A percentile compares a stretch with the other conserved stretches of the same genome.
Evolutionary conservation across 1,140 invertebrate genomes (phyloP).

Genomic region (Zaprionus nigranus): DNA sequence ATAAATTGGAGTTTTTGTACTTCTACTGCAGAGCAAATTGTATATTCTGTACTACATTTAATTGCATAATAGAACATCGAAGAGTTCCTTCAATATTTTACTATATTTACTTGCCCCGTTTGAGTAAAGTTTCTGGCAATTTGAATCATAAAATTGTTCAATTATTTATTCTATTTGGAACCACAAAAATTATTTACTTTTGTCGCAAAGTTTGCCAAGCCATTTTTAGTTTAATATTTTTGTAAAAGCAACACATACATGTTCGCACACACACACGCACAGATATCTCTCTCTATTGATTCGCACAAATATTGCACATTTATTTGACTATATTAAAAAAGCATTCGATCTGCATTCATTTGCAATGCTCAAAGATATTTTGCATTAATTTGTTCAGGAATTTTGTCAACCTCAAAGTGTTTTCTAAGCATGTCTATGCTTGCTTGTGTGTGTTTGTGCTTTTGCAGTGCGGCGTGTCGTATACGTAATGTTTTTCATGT

Average conservation of each 20-base stretch:
- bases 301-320: not conserved
- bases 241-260: not conserved
- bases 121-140: not conserved
- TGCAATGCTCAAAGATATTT: conserved; percentile 27
- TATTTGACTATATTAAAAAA: conserved; percentile 7
- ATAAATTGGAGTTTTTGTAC: not conserved
- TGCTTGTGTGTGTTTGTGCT: not conserved
- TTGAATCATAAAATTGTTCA: not conserved
- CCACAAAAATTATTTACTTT: conserved; percentile 1
- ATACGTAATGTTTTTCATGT: conserved; percentile 26
- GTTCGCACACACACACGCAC: too few species aligned
- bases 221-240: not conserved
- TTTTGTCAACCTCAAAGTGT: conserved; percentile 21
- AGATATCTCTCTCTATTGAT: not conserved
- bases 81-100: not conserved
- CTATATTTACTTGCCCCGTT: not conserved
- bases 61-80: not conserved
- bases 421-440: conserved; percentile 7
- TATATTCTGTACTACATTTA: not conserved
- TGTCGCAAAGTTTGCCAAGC: not conserved
- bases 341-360: conserved; percentile 19
- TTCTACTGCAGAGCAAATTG: not conserved
- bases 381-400: conserved; percentile 22
- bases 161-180: not conserved
- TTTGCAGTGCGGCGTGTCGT: conserved; percentile 8